These are phyloP conservation scores for Ophion ventricosus DNA, from an alignment of 2,888 invertebrate species.

Conservation along the genomic window DNA sequence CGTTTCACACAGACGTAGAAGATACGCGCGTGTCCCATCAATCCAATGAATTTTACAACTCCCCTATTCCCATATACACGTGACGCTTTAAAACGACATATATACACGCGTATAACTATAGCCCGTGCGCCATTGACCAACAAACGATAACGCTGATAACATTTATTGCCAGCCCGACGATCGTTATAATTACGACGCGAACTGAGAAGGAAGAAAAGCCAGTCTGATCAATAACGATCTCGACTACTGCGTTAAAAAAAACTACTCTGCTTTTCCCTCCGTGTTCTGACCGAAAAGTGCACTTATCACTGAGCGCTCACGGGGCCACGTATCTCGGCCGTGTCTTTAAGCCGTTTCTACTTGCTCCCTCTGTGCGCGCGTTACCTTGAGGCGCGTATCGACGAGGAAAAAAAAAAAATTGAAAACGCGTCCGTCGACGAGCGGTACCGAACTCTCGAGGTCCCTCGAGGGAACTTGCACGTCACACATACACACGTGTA, in stretches of 20 bases:
- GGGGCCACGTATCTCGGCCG: no score
- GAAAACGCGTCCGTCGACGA: constrained; percentile 40
- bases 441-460: constrained; percentile 50
- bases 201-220: no score
- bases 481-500: not conserved
- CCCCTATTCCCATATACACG: constrained; percentile 26
- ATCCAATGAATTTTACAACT: constrained; percentile 56
- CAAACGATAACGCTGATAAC: not conserved
- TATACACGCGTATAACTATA: constrained; percentile 6
- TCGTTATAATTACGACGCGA: no score
- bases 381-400: not conserved
- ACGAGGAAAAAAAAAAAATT: constrained; percentile 15
- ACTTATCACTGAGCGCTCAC: constrained; percentile 14
- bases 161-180: no score
- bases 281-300: constrained; percentile 19
- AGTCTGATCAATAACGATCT: no score
- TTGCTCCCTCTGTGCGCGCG: not conserved
- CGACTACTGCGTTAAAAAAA: no score
- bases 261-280: no score
- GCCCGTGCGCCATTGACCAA: not conserved
- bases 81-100: constrained; percentile 12
- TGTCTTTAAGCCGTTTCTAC: not conserved
- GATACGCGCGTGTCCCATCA: constrained; percentile 10
- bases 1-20: not conserved
- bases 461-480: constrained; percentile 42